Conservation (phyloP, 2,797 vertebrate species). For the Chaetodon trifasciatus region DNA sequence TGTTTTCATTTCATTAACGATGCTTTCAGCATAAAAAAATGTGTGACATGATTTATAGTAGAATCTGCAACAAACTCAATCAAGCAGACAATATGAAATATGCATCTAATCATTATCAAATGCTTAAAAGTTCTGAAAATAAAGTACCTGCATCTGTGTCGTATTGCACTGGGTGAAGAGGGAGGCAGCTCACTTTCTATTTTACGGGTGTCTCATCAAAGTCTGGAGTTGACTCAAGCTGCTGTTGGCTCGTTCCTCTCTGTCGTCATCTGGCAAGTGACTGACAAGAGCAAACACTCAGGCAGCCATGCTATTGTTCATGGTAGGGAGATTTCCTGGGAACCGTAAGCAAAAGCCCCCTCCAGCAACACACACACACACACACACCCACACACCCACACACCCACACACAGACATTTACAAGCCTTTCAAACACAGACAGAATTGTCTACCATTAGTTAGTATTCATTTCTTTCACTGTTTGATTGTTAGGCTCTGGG, state of each 20-base stretch:
- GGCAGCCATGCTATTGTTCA: slow-evolving; percentile 69
- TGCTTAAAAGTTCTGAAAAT: background rate
- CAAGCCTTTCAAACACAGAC: slow-evolving; percentile 70
- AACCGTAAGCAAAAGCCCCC: slow-evolving; percentile 52
- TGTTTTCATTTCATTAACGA: slow-evolving; percentile 54
- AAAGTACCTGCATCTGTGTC: background rate
- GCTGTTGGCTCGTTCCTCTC: slow-evolving; percentile 54
- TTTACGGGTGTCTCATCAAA: slow-evolving; percentile 22
- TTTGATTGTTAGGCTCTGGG: slow-evolving; percentile 61
- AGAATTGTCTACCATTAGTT: slow-evolving; percentile 73
- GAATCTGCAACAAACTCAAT: background rate
- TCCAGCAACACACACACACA: background rate
- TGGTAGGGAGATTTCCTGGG: slow-evolving; percentile 72
- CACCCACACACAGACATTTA: slow-evolving; percentile 28
- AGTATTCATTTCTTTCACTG: slow-evolving; percentile 77
- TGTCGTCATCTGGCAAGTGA: slow-evolving; percentile 77
- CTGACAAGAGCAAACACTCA: slow-evolving; percentile 82
- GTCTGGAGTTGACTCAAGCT: slow-evolving; percentile 53
- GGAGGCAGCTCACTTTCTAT: slow-evolving; percentile 13
- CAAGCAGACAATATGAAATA: slow-evolving; percentile 8
- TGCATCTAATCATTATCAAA: slow-evolving; percentile 4
- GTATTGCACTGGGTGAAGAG: background rate
- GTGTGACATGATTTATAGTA: slow-evolving; percentile 18
- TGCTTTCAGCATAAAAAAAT: slow-evolving; percentile 28
- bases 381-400: no score